These are phyloP conservation scores for Ptilonorhynchus violaceus DNA, from an alignment of 2,113 vertebrate genomes.

Conservation along the genomic window DNA sequence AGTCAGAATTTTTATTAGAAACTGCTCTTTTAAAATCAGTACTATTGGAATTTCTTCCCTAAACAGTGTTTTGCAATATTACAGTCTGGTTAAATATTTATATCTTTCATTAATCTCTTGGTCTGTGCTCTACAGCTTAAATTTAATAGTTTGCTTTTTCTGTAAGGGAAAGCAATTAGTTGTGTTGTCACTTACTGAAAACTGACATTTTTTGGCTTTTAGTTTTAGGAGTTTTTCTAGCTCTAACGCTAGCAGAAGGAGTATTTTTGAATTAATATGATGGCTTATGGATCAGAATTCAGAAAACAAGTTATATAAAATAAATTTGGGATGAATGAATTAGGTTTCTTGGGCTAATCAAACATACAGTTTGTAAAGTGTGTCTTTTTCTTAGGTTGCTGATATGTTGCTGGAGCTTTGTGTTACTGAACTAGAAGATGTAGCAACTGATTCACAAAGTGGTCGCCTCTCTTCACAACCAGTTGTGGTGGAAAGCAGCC, in stretches of 20 bases:
- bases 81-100: neutral
- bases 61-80: neutral
- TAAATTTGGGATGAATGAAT: neutral
- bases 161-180: neutral
- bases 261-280: neutral
- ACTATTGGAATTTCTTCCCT: neutral
- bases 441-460: conserved; percentile 95
- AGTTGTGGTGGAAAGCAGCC: conserved; percentile 96
- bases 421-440: conserved; percentile 95
- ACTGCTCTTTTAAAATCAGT: neutral
- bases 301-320: neutral
- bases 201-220: neutral
- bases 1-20: neutral
- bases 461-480: conserved; percentile 95
- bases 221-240: neutral
- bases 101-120: neutral
- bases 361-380: neutral
- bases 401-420: conserved; percentile 96
- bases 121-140: neutral
- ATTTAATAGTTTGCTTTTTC: neutral
- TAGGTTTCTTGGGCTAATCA: neutral
- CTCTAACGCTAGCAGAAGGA: neutral
- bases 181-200: neutral
- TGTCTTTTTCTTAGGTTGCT: conserved; percentile 79
- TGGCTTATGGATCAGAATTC: neutral